phyloP scores from a whole-genome alignment of 2,113 vertebrate genomes.

The mouse (Mus musculus) region DNA sequence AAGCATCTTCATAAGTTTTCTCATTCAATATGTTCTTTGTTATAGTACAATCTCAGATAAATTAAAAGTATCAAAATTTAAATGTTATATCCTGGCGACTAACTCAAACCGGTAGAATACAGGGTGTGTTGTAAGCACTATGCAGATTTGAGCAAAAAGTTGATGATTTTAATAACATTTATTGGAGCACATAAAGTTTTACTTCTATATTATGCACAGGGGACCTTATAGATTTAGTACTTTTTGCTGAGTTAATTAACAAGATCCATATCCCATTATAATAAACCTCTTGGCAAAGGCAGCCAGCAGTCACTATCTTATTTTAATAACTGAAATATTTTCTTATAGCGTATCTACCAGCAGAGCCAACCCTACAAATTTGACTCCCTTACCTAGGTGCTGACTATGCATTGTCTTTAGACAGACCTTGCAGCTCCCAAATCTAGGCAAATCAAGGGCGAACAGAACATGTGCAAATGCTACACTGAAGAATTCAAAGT shows the following conservation, averaged over 20 bases:
- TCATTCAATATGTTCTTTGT: not conserved
- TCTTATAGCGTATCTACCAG: constrained; percentile 64
- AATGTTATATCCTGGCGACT: not conserved
- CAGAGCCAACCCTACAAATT: constrained; percentile 68
- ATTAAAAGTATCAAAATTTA: constrained; percentile 35
- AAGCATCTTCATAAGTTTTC: not conserved
- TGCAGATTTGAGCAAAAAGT: constrained; percentile 52
- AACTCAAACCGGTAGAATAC: not conserved
- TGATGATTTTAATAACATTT: constrained; percentile 29
- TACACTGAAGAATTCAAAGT: not conserved
- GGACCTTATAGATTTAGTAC: constrained; percentile 60
- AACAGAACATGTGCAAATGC: not conserved
- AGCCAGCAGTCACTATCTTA: constrained; percentile 67
- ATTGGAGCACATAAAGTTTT: constrained; percentile 40
- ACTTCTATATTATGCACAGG: constrained; percentile 54
- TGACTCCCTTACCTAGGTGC: constrained; percentile 52
- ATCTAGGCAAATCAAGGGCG: constrained; percentile 44
- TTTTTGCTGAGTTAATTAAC: constrained; percentile 79
- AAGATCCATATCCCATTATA: constrained; percentile 77
- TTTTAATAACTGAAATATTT: constrained; percentile 72
- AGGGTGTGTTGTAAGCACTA: not conserved
- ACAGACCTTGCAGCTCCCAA: constrained; percentile 49
- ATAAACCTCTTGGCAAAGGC: constrained; percentile 77
- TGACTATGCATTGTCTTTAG: constrained; percentile 60
- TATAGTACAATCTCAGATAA: constrained; percentile 25